Percentiles rank a stretch among this genome's conserved stretches.
phyloP scores from a whole-genome alignment of 2,888 invertebrate genomes.

The Apamea crenata region DNA sequence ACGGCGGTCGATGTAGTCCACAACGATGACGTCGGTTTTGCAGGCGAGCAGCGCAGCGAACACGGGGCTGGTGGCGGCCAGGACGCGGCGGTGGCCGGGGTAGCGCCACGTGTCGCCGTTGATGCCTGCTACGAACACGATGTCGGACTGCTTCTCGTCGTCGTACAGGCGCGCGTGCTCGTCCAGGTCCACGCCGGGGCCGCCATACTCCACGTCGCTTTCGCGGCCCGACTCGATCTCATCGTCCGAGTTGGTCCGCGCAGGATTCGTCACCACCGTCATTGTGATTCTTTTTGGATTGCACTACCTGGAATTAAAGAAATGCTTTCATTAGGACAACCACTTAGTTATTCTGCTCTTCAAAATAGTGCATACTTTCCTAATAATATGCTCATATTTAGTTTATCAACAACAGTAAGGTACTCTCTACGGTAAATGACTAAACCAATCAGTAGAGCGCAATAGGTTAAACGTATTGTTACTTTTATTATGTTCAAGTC shows the following conservation, averaged over 20 bases:
- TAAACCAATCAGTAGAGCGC: constrained; percentile 23
- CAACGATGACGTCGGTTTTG: constrained; percentile 86
- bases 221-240: constrained; percentile 76
- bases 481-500: constrained; percentile 60
- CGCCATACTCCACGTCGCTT: constrained; percentile 61
- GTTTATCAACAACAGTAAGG: not conserved
- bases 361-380: not conserved
- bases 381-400: not conserved
- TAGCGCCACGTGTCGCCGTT: constrained; percentile 92
- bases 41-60: constrained; percentile 90
- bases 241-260: constrained; percentile 78
- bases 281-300: constrained; percentile 73
- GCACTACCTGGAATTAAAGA: constrained; percentile 77
- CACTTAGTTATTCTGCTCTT: not conserved
- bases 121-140: constrained; percentile 92
- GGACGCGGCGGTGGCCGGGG: constrained; percentile 92
- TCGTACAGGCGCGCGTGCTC: constrained; percentile 85
- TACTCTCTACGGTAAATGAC: not conserved
- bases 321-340: constrained; percentile 40
- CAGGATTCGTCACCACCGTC: constrained; percentile 88
- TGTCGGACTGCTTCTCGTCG: constrained; percentile 90
- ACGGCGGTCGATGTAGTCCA: constrained; percentile 92
- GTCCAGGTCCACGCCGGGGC: constrained; percentile 70
- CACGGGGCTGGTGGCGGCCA: constrained; percentile 91
- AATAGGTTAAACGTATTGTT: constrained; percentile 30